These are phyloP conservation scores for Sprattus sprattus DNA, from an alignment of 2,113 vertebrate species.

Conservation along the genomic window DNA sequence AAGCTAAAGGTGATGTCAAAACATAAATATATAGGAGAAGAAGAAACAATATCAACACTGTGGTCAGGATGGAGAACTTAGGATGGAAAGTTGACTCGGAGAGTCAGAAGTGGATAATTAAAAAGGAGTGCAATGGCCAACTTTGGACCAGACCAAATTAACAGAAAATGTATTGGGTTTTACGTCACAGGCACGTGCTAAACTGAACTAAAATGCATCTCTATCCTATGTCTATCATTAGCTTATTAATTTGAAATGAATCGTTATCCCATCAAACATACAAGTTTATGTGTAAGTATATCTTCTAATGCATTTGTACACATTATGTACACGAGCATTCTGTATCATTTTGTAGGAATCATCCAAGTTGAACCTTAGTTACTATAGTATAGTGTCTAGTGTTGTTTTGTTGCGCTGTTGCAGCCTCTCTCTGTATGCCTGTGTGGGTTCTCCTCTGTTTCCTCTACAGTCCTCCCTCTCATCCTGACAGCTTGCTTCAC, in stretches of 20 bases:
- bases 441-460: not conserved
- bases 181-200: not conserved
- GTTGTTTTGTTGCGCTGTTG: not conserved
- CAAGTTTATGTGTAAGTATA: not conserved
- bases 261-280: not conserved
- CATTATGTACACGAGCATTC: too few relatives aligned
- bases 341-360: not conserved
- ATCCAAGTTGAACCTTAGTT: not conserved
- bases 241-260: not conserved
- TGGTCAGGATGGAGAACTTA: not conserved
- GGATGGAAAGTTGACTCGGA: not conserved
- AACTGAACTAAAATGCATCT: not conserved
- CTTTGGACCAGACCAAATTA: not conserved
- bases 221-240: not conserved
- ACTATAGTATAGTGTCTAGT: not conserved
- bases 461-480: not conserved
- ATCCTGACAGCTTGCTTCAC: not conserved
- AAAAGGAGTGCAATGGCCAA: not conserved
- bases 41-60: not conserved
- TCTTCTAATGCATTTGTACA: too few relatives aligned
- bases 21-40: not conserved
- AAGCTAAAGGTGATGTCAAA: not conserved
- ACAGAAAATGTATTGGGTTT: not conserved
- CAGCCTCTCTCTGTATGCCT: not conserved
- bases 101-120: not conserved